Percentiles rank a stretch among this genome's conserved stretches.
These are phyloP conservation scores for Diglossa cyanea DNA, from an alignment of 2,797 vertebrate species.

Conservation along the genomic window DNA sequence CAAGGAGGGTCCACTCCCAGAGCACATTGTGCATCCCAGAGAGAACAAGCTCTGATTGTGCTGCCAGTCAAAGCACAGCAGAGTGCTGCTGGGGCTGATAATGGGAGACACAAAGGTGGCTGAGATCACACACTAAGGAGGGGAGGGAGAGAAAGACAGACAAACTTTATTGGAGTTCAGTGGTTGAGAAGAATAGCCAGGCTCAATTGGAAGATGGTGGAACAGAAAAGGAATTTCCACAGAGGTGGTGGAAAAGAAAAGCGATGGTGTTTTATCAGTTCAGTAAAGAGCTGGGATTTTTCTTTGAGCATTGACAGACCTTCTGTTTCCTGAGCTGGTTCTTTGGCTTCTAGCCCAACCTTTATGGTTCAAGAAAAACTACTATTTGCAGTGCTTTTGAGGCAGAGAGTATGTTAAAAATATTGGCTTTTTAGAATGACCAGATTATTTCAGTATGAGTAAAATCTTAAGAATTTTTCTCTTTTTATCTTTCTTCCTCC, in stretches of 20 bases:
- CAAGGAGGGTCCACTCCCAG: background rate
- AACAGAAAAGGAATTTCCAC: constrained; percentile 44
- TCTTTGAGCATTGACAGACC: background rate
- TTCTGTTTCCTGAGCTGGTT: constrained; percentile 19
- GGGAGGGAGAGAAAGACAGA: background rate
- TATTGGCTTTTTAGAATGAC: background rate
- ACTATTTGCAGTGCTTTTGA: background rate
- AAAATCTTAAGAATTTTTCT: background rate
- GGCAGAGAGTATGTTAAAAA: background rate
- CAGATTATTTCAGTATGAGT: background rate
- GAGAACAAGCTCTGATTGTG: constrained; percentile 44
- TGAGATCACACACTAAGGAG: constrained; percentile 19
- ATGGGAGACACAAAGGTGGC: constrained; percentile 28
- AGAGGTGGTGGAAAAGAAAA: constrained; percentile 28
- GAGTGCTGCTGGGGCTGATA: constrained; percentile 35
- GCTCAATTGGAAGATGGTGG: background rate
- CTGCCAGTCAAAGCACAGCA: background rate
- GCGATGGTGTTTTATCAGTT: background rate
- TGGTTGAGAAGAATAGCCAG: constrained; percentile 3
- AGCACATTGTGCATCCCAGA: constrained; percentile 1
- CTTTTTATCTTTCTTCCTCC: background rate
- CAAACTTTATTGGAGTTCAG: background rate
- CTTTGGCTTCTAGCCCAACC: constrained; percentile 22
- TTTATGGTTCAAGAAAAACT: background rate
- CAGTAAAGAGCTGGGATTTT: background rate